Evolutionary conservation across 2,888 invertebrate genomes (phyloP).

Genomic region (Dolichomitus sp.): DNA sequence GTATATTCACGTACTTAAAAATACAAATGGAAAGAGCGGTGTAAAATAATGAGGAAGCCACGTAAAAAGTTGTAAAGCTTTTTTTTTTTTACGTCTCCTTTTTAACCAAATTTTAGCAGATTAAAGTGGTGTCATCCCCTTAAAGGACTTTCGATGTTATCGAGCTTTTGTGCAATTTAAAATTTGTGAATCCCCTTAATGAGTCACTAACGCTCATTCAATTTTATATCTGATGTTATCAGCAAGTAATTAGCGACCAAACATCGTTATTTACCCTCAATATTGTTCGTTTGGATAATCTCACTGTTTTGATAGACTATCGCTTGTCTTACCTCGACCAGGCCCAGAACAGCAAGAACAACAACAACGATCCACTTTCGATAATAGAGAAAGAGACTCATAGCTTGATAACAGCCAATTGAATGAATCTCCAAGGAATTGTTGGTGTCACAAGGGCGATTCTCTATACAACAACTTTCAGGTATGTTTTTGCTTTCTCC

Average conservation of each 20-base stretch:
- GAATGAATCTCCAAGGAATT: constrained; percentile 17
- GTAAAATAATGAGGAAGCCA: neutral
- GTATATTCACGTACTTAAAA: neutral
- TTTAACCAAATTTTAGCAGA: too few relatives aligned
- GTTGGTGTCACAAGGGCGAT: constrained; percentile 21
- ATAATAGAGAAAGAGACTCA: constrained; percentile 39
- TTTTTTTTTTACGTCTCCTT: too few relatives aligned
- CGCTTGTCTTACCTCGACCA: constrained; percentile 46
- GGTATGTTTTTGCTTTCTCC: constrained; percentile 48
- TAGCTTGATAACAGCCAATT: constrained; percentile 49
- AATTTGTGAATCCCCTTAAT: neutral
- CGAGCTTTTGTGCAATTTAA: neutral
- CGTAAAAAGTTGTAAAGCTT: neutral
- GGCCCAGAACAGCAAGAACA: constrained; percentile 43
- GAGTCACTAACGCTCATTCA: neutral
- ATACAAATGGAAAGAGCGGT: neutral
- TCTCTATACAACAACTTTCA: constrained; percentile 67
- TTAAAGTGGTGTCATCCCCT: too few relatives aligned
- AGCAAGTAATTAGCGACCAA: neutral
- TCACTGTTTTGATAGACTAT: neutral
- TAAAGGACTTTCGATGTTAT: too few relatives aligned
- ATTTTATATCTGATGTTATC: constrained; percentile 1
- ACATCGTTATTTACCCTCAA: neutral
- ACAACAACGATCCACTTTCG: constrained; percentile 36
- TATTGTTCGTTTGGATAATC: neutral